Percentiles rank a stretch among this genome's conserved stretches.
phyloP scores from a whole-genome alignment of 2,888 invertebrate species.

The Trypoxylon attenuatum region DNA sequence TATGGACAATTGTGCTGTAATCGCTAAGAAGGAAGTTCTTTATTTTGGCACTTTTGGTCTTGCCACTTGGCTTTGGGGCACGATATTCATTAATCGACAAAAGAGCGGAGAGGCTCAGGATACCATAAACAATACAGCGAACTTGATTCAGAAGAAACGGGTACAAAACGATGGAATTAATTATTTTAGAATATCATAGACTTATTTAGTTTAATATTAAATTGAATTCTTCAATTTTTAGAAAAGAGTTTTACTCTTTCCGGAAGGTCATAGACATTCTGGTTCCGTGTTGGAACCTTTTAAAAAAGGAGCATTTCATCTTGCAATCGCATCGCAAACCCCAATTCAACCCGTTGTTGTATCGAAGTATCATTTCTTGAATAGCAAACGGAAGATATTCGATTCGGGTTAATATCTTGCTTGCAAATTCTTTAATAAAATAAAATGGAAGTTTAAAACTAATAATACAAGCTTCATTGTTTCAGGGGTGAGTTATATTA shows the following conservation, averaged over 20 bases:
- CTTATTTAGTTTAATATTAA: not conserved
- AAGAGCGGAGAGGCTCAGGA: constrained; percentile 83
- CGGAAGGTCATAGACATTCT: constrained; percentile 93
- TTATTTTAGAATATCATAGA: not conserved
- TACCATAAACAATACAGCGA: constrained; percentile 83
- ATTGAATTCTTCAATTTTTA: constrained; percentile 64
- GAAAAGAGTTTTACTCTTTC: constrained; percentile 90
- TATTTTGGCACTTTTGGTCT: constrained; percentile 90
- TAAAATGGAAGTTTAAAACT: not conserved
- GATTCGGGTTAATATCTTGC: constrained; percentile 77
- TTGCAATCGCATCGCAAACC: constrained; percentile 88
- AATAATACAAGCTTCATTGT: constrained; percentile 12
- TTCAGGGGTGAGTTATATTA: constrained; percentile 82
- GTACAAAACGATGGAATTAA: too few relatives aligned
- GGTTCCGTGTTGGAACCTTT: constrained; percentile 88
- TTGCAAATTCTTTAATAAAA: not conserved
- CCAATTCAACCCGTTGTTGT: constrained; percentile 93
- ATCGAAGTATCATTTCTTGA: constrained; percentile 87
- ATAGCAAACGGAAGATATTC: constrained; percentile 79
- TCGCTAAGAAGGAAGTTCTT: constrained; percentile 89
- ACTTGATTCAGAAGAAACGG: constrained; percentile 81
- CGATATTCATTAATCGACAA: constrained; percentile 89
- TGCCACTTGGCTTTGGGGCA: constrained; percentile 91
- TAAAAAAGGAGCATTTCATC: constrained; percentile 93
- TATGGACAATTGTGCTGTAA: constrained; percentile 86